Conservation (phyloP, 2,888 invertebrate species). For the Liodrosophila aerea region DNA sequence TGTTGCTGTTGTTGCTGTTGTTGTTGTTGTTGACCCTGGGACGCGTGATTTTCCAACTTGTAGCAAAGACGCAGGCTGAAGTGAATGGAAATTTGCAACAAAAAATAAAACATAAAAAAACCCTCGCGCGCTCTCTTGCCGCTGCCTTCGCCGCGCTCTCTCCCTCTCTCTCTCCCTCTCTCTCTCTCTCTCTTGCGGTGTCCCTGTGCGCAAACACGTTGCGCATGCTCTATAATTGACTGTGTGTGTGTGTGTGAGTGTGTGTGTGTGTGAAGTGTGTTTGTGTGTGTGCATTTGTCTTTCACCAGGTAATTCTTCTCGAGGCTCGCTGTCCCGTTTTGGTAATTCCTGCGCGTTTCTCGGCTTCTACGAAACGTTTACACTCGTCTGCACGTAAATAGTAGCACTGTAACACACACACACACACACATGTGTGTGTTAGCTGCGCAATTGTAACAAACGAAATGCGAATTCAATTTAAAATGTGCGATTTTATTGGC, state of each 20-base stretch:
- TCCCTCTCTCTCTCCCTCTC: not conserved
- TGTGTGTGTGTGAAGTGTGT: not conserved
- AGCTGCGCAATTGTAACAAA: slow-evolving; percentile 25
- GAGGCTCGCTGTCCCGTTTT: too few species aligned
- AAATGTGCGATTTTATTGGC: slow-evolving; percentile 38
- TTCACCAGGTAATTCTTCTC: too few species aligned
- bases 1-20: slow-evolving; percentile 4
- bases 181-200: not conserved
- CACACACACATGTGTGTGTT: too few species aligned
- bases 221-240: not conserved
- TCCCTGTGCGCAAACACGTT: not conserved
- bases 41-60: slow-evolving; percentile 42
- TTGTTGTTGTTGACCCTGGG: slow-evolving; percentile 55
- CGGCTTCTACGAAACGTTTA: too few species aligned
- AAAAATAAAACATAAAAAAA: slow-evolving; percentile 1
- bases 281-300: not conserved
- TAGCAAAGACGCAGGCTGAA: slow-evolving; percentile 23
- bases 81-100: slow-evolving; percentile 42
- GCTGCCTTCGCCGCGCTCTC: not conserved
- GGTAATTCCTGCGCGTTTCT: too few species aligned
- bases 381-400: too few species aligned
- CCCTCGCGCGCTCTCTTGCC: not conserved
- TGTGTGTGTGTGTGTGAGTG: not conserved
- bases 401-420: too few species aligned
- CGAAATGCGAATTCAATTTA: slow-evolving; percentile 42